Conservation (phyloP, 2,113 vertebrate species). For the Podiceps cristatus region DNA sequence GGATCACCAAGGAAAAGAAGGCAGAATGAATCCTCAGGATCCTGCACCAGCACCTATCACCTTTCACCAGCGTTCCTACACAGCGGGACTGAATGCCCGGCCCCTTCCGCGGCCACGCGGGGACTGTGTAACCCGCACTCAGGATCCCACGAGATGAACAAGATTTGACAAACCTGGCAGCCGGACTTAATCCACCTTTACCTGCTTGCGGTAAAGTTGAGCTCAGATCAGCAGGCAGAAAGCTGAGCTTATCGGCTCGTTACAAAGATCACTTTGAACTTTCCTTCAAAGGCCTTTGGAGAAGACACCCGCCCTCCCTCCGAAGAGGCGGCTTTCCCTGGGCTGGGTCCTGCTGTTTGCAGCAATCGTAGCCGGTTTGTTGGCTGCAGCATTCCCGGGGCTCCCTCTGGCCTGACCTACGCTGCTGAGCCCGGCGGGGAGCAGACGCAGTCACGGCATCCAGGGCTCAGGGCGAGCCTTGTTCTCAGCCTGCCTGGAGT, state of each 20-base stretch:
- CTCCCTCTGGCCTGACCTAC: background rate
- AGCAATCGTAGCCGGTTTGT: rapidly evolving
- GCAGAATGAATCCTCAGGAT: background rate
- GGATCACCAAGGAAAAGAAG: background rate
- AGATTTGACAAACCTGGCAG: background rate
- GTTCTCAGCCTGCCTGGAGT: background rate
- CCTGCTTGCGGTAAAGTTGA: background rate
- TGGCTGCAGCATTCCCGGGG: background rate
- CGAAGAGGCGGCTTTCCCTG: background rate
- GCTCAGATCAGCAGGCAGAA: background rate
- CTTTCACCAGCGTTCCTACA: rapidly evolving
- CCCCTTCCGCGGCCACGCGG: rapidly evolving
- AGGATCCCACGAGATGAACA: background rate
- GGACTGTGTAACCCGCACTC: background rate
- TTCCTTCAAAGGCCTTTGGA: background rate
- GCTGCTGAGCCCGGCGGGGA: background rate
- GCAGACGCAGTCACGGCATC: background rate
- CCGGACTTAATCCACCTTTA: background rate
- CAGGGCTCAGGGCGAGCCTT: background rate
- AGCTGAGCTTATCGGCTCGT: background rate
- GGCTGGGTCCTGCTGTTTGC: background rate
- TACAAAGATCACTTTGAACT: background rate
- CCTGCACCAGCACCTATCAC: background rate
- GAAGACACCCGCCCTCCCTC: rapidly evolving
- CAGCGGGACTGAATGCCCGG: background rate